Evolutionary conservation across 2,888 invertebrate genomes (phyloP), one percentile per base, ranked within the genome.

Genomic region (Sepiola atlantica): DNA sequence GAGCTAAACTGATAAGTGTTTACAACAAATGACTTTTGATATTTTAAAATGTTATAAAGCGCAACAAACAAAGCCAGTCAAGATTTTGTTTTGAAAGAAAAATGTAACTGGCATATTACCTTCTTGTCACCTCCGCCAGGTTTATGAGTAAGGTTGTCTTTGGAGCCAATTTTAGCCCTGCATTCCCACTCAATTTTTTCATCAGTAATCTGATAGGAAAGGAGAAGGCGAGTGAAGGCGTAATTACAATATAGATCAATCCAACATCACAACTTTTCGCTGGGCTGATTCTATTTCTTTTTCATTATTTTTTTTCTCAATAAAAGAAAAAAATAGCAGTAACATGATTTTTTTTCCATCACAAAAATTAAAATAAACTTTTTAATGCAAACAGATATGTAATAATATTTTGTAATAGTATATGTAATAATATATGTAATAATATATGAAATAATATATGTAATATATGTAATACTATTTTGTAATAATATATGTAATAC

Each of bases 101-200:
- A 32, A 77, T 77, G 77, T 77, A 77, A 77, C 77, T 77, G 77
- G n/a, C 32, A 77, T 77, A 77, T 94, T 94, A 97, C 97, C 96
- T 99, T 99, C 97, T 99, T 99, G 96, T 99, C 98, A 55, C 96
- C 96, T n/a, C 96, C 96, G 21, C 96, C 95, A 32, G 96, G 95
- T 35, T 94, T 94, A 93, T 96, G 95, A n/a, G 95, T 94, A 24
- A 95, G 94, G 94, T 96, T 96, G 35, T 95, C 95, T 32, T 96
- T 91, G 3, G 96, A 96, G 0, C 95, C 95, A n/a, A 96, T 95
- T 94, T 95, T 95, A 16, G 96, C 77, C 32, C 77, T 77, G 77
- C 95, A 95, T 24, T 96, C 96, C 96, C 96, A 97, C 10, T 95
- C 94, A 16, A 95, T 94, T 94, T 94, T 95, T 92, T 95, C 95